These are phyloP conservation scores for Synanthedon formicaeformis DNA, from an alignment of 2,888 invertebrate genomes.

Conservation along the genomic window DNA sequence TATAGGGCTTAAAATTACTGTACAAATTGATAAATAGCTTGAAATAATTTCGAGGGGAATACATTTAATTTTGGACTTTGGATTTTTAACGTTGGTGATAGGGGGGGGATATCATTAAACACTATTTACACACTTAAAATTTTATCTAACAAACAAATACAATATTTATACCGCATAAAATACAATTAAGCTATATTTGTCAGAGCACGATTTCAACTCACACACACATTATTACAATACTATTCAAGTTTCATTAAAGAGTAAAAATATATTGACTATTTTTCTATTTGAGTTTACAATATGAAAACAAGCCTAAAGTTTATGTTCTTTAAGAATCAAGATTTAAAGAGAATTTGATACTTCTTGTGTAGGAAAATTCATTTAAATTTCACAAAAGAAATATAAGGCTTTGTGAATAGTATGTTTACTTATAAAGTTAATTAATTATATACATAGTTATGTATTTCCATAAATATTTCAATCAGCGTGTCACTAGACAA, in stretches of 20 bases:
- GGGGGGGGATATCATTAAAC: conserved; percentile 32
- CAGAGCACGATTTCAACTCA: background rate
- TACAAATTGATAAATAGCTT: conserved; percentile 60
- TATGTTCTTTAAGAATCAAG: too few species aligned
- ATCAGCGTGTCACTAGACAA: too few species aligned
- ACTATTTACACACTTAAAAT: conserved; percentile 47
- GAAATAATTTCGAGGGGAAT: conserved; percentile 40
- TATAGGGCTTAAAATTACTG: conserved; percentile 64
- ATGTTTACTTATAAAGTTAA: too few species aligned
- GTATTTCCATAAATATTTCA: too few species aligned
- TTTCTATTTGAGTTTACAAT: too few species aligned
- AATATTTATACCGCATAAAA: background rate
- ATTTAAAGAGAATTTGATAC: too few species aligned
- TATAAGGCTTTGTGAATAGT: too few species aligned
- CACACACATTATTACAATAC: background rate
- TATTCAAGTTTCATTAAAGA: background rate
- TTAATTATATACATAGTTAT: too few species aligned
- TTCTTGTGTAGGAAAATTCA: too few species aligned
- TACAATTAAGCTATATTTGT: background rate
- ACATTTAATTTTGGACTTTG: conserved; percentile 44
- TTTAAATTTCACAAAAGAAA: too few species aligned
- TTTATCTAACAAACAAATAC: conserved; percentile 16
- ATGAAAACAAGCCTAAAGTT: too few species aligned
- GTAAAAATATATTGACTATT: too few species aligned
- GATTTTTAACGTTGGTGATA: conserved; percentile 30